These are phyloP conservation scores for Hetaerina americana DNA, from an alignment of 1,140 invertebrate genomes.

Conservation along the genomic window DNA sequence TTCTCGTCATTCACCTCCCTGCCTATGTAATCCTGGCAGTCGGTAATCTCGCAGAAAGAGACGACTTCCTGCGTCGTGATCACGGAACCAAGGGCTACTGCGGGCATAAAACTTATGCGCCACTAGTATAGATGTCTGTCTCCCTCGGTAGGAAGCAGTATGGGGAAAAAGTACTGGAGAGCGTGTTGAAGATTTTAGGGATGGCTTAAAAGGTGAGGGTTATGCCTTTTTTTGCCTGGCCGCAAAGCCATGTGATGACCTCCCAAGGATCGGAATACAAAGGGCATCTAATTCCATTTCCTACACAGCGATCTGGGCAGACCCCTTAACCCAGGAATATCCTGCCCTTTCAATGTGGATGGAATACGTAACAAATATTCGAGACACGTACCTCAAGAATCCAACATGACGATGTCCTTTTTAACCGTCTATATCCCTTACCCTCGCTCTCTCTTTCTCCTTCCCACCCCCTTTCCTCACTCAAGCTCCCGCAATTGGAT, in stretches of 20 bases:
- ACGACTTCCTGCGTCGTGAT: too few species aligned
- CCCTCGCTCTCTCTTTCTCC: too few species aligned
- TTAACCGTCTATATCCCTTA: too few species aligned
- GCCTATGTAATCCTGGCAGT: background rate
- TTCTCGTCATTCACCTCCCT: background rate
- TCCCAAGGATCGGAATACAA: background rate
- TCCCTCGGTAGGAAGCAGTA: background rate
- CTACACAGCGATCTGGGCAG: background rate
- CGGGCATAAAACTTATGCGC: background rate
- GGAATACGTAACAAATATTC: background rate
- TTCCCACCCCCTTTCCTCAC: too few species aligned
- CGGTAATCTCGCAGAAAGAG: background rate
- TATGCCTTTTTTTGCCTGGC: background rate
- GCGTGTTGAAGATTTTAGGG: background rate
- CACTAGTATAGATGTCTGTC: too few species aligned
- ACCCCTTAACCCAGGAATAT: background rate
- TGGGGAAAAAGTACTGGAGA: background rate
- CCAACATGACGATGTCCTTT: background rate
- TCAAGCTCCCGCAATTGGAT: too few species aligned
- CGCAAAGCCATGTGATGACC: background rate
- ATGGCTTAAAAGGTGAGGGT: too few species aligned
- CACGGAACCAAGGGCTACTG: too few species aligned
- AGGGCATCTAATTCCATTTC: background rate
- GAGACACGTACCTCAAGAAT: background rate
- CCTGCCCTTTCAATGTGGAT: background rate